Evolutionary conservation across 2,888 invertebrate species (phyloP).

Genomic region (Prionchulus punctatus): DNA sequence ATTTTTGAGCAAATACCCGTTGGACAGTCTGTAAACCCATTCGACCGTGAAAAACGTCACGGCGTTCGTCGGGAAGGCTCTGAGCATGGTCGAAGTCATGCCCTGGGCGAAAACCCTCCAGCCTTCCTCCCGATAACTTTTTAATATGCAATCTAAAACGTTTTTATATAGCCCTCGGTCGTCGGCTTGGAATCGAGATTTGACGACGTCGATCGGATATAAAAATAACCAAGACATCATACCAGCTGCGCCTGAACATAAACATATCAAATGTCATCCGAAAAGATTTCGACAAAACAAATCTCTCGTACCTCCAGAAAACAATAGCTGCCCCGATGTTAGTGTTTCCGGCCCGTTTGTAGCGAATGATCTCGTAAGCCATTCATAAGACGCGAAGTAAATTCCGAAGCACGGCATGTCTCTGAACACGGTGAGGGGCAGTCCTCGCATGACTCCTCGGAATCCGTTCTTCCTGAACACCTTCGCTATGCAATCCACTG

Average conservation of each 20-base stretch:
- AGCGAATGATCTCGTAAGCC: conserved; percentile 18
- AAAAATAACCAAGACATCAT: conserved; percentile 64
- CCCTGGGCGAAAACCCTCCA: conserved; percentile 53
- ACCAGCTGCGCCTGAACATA: conserved; percentile 50
- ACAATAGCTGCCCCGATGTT: no score
- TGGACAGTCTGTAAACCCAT: conserved; percentile 22
- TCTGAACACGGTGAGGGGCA: conserved; percentile 53
- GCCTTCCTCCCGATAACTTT: conserved; percentile 54
- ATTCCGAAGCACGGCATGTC: conserved; percentile 68
- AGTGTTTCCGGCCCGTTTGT: neutral
- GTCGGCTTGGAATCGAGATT: conserved; percentile 56
- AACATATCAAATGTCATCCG: neutral
- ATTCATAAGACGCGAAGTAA: conserved; percentile 71
- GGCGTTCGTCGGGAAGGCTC: conserved; percentile 83
- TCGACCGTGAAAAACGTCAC: conserved; percentile 69
- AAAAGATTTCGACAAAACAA: no score
- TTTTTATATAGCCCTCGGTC: conserved; percentile 44
- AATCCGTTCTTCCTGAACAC: conserved; percentile 45
- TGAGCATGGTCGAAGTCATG: conserved; percentile 55
- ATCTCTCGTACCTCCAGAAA: no score
- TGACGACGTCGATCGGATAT: conserved; percentile 77
- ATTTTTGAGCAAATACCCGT: neutral
- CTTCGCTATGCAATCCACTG: conserved; percentile 47
- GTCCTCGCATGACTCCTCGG: conserved; percentile 55
- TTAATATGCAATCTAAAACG: conserved; percentile 54